phyloP scores from a whole-genome alignment of 2,113 vertebrate genomes.

The Garra rufa region DNA sequence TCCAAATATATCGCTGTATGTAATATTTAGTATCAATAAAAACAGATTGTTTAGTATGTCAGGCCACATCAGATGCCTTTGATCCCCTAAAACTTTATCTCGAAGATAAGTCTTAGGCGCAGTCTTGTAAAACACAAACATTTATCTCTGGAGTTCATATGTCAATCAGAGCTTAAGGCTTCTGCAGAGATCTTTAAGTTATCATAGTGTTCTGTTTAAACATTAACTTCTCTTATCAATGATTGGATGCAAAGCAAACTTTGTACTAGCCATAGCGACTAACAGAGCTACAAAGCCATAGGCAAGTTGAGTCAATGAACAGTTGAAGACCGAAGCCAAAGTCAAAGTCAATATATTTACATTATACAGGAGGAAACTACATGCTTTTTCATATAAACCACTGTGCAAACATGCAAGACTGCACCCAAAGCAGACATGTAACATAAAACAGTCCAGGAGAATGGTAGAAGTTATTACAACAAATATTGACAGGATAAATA shows the following conservation, averaged over 20 bases:
- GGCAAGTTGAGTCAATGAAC: not conserved
- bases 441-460: conserved; percentile 13
- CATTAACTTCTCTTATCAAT: conserved; percentile 64
- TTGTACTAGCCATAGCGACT: conserved; percentile 51
- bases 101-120: not conserved
- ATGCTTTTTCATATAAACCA: conserved; percentile 30
- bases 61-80: not conserved
- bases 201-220: conserved; percentile 55
- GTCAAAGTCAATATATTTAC: conserved; percentile 34
- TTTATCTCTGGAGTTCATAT: conserved; percentile 27
- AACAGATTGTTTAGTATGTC: not conserved
- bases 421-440: not conserved
- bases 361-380: not conserved
- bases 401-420: conserved; percentile 31
- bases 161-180: conserved; percentile 38
- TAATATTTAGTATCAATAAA: not conserved
- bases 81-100: conserved; percentile 17
- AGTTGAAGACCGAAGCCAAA: conserved; percentile 43
- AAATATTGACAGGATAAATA: conserved; percentile 29
- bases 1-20: not conserved
- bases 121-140: conserved; percentile 46
- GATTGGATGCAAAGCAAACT: conserved; percentile 55
- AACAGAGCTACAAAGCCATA: not conserved
- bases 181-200: conserved; percentile 32
- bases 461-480: conserved; percentile 17